Conservation (phyloP, 2,113 vertebrate genomes). For the Dromas ardeola region DNA sequence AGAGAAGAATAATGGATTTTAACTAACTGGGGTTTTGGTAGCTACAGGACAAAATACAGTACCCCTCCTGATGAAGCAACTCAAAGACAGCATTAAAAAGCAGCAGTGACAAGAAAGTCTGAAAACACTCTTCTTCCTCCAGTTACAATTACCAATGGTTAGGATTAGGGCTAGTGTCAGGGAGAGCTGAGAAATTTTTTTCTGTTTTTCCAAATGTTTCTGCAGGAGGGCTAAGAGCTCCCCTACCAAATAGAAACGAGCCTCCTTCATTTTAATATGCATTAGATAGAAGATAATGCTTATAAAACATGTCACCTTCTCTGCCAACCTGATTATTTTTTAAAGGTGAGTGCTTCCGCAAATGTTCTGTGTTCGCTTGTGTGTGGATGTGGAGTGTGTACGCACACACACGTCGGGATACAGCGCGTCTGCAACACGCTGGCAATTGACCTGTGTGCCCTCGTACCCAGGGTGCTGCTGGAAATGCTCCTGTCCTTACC, state of each 20-base stretch:
- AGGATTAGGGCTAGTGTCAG: not conserved
- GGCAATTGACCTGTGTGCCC: not conserved
- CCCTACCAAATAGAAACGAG: not conserved
- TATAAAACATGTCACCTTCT: not conserved
- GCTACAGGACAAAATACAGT: not conserved
- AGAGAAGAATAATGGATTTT: not conserved
- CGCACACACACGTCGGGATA: not conserved
- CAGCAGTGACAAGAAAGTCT: not conserved
- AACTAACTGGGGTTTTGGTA: not conserved
- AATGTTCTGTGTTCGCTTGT: not conserved
- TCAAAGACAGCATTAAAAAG: not conserved
- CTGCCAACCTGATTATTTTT: not conserved
- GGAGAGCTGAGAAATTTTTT: not conserved
- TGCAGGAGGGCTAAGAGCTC: not conserved
- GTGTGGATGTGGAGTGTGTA: not conserved
- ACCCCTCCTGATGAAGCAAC: not conserved
- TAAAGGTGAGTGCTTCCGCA: not conserved
- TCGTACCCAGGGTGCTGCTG: not conserved
- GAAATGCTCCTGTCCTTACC: not conserved
- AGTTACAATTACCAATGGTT: not conserved
- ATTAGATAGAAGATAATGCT: not conserved
- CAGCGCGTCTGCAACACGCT: not conserved
- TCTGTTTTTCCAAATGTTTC: not conserved
- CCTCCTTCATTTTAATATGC: rapidly evolving
- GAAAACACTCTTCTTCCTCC: not conserved